Evolutionary conservation across 2,113 vertebrate species (phyloP).

Genomic region (Amphiprion percula): DNA sequence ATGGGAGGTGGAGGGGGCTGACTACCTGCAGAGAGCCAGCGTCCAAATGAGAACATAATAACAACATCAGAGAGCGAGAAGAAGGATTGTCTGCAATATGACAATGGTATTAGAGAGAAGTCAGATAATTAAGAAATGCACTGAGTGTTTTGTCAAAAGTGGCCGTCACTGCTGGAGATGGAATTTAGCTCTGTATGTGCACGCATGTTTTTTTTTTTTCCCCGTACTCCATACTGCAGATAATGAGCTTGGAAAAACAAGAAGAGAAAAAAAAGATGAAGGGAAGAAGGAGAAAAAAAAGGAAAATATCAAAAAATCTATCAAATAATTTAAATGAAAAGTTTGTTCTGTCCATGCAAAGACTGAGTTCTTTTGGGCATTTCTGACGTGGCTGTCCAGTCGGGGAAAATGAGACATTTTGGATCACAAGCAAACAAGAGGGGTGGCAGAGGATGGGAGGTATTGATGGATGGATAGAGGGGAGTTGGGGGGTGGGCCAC

Average conservation of each 20-base stretch:
- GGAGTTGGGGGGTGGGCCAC: conserved; percentile 39
- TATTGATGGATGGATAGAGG: conserved; percentile 44
- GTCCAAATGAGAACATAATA: conserved; percentile 83
- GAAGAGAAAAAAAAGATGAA: conserved; percentile 18
- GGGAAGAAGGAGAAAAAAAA: conserved; percentile 14
- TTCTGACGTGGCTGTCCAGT: conserved; percentile 76
- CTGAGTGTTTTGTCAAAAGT: conserved; percentile 85
- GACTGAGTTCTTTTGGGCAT: conserved; percentile 74
- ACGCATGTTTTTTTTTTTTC: neutral
- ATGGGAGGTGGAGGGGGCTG: conserved; percentile 39
- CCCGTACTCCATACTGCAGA: conserved; percentile 49
- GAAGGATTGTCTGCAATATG: conserved; percentile 79
- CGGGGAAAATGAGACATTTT: conserved; percentile 76
- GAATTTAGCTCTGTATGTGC: conserved; percentile 38
- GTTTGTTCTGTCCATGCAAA: conserved; percentile 71
- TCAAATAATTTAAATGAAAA: conserved; percentile 78
- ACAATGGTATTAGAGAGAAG: conserved; percentile 80
- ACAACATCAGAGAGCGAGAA: conserved; percentile 76
- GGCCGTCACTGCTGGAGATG: conserved; percentile 73
- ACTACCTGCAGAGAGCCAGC: conserved; percentile 82
- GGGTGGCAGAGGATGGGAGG: conserved; percentile 61
- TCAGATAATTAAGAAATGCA: conserved; percentile 85
- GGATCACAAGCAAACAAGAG: conserved; percentile 76
- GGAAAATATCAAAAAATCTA: conserved; percentile 72
- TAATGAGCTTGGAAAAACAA: conserved; percentile 69